These are phyloP conservation scores for Hippocampus barbouri DNA, from an alignment of 2,113 vertebrate species.

Conservation along the genomic window DNA sequence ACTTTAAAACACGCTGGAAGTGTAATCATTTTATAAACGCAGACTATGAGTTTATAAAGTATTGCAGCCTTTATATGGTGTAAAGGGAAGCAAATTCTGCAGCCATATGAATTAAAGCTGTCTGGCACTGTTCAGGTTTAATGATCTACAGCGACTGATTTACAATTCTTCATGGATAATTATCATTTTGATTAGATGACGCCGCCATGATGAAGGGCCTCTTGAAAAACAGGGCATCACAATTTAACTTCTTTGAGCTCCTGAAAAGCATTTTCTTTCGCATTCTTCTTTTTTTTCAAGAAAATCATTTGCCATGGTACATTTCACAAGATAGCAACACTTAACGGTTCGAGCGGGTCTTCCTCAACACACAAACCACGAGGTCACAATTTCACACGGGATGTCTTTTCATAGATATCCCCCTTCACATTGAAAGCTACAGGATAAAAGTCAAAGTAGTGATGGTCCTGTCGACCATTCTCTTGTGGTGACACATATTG, in stretches of 20 bases:
- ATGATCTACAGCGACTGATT: constrained; percentile 11
- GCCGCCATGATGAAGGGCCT: constrained; percentile 1
- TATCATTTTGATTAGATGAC: constrained; percentile 4
- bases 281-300: background rate
- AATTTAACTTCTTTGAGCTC: background rate
- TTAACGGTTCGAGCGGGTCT: background rate
- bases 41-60: background rate
- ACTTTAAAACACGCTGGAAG: background rate
- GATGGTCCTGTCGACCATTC: constrained; percentile 24
- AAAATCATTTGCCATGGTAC: background rate
- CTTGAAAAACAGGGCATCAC: constrained; percentile 1
- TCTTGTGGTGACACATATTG: constrained; percentile 44
- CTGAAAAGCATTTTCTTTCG: background rate
- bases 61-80: background rate
- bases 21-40: constrained; percentile 1
- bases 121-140: constrained; percentile 4
- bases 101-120: constrained; percentile 10
- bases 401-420: background rate
- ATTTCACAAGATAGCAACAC: background rate
- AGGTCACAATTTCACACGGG: background rate
- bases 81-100: background rate
- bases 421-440: constrained; percentile 9
- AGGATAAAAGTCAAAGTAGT: constrained; percentile 25
- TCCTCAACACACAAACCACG: background rate
- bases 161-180: background rate